Evolutionary conservation across 2,888 invertebrate species (phyloP).

Genomic region (Nephrotoma guestfalica): DNA sequence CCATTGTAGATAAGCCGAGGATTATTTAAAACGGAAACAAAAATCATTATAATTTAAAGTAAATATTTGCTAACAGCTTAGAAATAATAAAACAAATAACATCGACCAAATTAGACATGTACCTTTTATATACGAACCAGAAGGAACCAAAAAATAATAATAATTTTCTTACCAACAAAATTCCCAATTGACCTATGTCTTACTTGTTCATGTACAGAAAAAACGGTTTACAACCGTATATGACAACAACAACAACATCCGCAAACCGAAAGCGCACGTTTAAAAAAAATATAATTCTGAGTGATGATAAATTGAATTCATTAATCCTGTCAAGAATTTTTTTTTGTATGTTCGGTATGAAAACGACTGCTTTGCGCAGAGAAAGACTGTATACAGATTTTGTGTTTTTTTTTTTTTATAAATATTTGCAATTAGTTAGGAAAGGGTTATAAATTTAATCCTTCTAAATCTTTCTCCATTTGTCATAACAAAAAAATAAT

Average conservation of each 20-base stretch:
- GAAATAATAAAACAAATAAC: not conserved
- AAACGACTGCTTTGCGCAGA: not conserved
- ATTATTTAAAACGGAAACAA: not conserved
- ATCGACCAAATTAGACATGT: not conserved
- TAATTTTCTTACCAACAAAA: not conserved
- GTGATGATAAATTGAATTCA: not conserved
- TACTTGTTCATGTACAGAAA: not conserved
- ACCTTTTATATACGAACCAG: not conserved
- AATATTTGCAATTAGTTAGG: not conserved
- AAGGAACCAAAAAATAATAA: not conserved
- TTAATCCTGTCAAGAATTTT: not conserved
- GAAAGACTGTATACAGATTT: not conserved
- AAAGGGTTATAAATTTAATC: not conserved
- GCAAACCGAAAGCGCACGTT: not conserved
- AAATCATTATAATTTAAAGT: not conserved
- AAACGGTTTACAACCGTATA: not conserved
- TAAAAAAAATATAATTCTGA: not conserved
- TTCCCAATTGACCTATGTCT: not conserved
- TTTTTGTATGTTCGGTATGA: not conserved
- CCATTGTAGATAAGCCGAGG: not conserved
- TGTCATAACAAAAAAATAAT: not conserved
- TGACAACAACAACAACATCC: not conserved
- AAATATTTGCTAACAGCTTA: not conserved
- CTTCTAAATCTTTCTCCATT: not conserved
- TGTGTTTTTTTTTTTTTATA: not conserved